phyloP scores from a whole-genome alignment of 2,113 vertebrate genomes.

The Drymodes brunneopygia region DNA sequence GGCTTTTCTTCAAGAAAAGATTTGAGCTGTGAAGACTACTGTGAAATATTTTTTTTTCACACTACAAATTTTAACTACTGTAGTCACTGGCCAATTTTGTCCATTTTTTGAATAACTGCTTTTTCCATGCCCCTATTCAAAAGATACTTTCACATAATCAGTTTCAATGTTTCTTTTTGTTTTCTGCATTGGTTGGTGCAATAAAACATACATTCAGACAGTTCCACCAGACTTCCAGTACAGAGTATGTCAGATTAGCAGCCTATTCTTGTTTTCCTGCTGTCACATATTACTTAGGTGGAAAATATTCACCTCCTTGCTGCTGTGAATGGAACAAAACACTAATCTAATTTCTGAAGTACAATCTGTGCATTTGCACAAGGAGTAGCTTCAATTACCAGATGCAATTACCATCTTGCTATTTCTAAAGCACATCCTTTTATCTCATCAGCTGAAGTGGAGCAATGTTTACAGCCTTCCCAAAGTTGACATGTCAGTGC shows the following conservation, averaged over 20 bases:
- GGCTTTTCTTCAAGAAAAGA: background rate
- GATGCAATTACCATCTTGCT: background rate
- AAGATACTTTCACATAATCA: background rate
- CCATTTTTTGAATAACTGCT: background rate
- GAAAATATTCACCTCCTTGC: background rate
- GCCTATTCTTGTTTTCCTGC: background rate
- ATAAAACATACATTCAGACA: background rate
- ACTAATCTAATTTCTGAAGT: background rate
- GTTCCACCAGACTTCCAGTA: background rate
- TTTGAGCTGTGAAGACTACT: background rate
- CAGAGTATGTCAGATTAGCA: background rate
- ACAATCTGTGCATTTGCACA: background rate
- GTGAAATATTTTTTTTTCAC: background rate
- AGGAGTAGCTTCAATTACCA: background rate
- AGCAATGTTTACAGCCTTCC: background rate
- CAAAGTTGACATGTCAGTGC: background rate
- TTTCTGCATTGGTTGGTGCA: background rate
- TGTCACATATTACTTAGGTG: background rate
- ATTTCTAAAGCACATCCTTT: background rate
- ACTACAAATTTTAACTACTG: background rate
- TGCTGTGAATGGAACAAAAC: background rate
- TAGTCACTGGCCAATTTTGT: fast-evolving
- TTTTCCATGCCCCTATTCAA: background rate
- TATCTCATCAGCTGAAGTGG: background rate
- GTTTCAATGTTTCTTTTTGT: background rate